Percentiles rank a stretch among this genome's conserved stretches.
Conservation (phyloP, 2,888 invertebrate species). For the Pheosia tremula region DNA sequence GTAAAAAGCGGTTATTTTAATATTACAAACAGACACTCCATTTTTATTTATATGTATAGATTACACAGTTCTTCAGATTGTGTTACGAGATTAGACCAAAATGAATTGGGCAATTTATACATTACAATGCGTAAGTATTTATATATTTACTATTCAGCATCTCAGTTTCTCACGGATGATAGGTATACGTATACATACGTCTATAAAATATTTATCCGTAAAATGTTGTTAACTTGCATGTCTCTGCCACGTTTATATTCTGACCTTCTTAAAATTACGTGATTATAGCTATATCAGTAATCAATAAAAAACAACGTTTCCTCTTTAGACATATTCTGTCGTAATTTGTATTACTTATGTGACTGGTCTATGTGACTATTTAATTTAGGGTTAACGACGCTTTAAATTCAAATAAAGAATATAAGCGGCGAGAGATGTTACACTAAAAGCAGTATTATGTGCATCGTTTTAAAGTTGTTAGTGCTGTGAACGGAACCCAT, state of each 20-base stretch:
- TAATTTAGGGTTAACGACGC: slow-evolving; percentile 10
- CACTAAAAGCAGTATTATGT: no score
- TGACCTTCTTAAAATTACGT: no score
- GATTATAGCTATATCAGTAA: no score
- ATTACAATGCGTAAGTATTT: neutral
- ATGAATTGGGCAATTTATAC: neutral
- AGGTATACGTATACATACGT: no score
- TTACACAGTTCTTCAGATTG: neutral
- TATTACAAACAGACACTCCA: no score
- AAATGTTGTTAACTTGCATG: neutral
- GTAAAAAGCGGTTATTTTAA: no score
- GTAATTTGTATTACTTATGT: slow-evolving; percentile 30
- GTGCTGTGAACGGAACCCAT: no score
- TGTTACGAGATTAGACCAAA: neutral
- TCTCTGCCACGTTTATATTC: neutral
- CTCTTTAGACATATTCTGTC: slow-evolving; percentile 14
- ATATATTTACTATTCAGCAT: neutral
- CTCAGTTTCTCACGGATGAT: neutral
- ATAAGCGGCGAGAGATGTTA: no score
- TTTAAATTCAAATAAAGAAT: no score
- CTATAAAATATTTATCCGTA: neutral
- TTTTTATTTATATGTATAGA: no score
- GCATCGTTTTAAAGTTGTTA: no score
- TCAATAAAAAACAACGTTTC: slow-evolving; percentile 11
- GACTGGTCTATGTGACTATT: slow-evolving; percentile 21